These are phyloP conservation scores for Platyrinchus mystaceus DNA, from an alignment of 2,797 vertebrate species.

Conservation along the genomic window DNA sequence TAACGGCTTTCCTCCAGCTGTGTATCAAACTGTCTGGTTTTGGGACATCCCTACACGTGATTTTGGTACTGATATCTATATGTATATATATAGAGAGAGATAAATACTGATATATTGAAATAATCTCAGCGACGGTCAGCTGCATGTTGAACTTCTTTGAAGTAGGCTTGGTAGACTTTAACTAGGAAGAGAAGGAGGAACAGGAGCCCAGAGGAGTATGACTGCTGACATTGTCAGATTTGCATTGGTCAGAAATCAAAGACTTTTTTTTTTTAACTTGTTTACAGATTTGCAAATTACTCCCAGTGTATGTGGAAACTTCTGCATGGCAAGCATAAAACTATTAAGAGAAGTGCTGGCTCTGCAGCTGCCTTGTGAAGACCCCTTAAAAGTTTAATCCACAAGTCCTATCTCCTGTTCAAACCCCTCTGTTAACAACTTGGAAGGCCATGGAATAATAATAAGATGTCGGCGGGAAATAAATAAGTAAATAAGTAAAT, in stretches of 20 bases:
- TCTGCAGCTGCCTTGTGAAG: background rate
- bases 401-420: background rate
- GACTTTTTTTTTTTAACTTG: rapidly evolving
- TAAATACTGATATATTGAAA: background rate
- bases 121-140: background rate
- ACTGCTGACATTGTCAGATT: background rate
- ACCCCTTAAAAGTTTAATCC: background rate
- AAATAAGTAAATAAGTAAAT: no score
- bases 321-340: background rate
- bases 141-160: background rate
- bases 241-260: background rate
- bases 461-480: background rate
- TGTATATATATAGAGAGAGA: no score
- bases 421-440: rapidly evolving
- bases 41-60: background rate
- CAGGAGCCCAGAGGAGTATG: background rate
- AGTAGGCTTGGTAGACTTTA: background rate
- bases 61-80: background rate
- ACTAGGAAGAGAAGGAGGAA: background rate
- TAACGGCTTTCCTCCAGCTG: background rate
- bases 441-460: background rate
- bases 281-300: background rate
- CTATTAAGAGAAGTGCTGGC: rapidly evolving
- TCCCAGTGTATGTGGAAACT: background rate
- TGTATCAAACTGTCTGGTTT: background rate